Conservation (phyloP, 2,888 invertebrate genomes). For the Megaustenia siamemsis region DNA sequence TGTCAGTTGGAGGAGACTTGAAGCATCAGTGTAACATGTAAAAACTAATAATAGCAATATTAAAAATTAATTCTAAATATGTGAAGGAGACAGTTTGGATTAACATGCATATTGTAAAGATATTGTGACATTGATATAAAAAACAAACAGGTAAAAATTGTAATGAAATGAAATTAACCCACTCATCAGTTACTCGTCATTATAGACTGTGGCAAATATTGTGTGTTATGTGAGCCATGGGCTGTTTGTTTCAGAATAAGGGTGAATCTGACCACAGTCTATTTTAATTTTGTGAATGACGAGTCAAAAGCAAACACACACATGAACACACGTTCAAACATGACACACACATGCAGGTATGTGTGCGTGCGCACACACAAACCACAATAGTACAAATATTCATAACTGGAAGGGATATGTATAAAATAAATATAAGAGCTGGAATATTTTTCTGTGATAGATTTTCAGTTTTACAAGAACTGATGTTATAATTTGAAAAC, state of each 20-base stretch:
- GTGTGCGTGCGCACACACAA: not conserved
- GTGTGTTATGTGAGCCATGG: too few relatives aligned
- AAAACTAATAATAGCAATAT: constrained; percentile 4
- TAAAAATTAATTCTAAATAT: constrained; percentile 5
- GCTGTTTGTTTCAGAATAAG: too few relatives aligned
- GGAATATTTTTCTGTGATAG: not conserved
- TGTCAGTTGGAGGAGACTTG: not conserved
- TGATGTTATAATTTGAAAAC: not conserved
- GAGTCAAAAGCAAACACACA: not conserved
- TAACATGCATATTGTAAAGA: constrained; percentile 6
- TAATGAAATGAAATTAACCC: not conserved
- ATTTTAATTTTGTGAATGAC: too few relatives aligned
- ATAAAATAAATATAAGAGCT: not conserved
- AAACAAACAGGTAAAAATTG: not conserved
- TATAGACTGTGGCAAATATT: too few relatives aligned
- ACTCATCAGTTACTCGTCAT: too few relatives aligned
- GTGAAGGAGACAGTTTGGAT: constrained; percentile 37
- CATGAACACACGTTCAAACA: too few relatives aligned
- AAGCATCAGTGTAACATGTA: not conserved
- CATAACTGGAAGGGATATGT: constrained; percentile 15
- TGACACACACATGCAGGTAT: not conserved
- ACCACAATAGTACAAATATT: constrained; percentile 2
- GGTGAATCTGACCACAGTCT: too few relatives aligned
- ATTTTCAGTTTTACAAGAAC: not conserved
- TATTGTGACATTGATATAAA: constrained; percentile 37